A percentile compares a stretch with the other conserved stretches of the same genome.
Conservation (phyloP, 2,888 invertebrate species). For the Drosophila antonietae region DNA sequence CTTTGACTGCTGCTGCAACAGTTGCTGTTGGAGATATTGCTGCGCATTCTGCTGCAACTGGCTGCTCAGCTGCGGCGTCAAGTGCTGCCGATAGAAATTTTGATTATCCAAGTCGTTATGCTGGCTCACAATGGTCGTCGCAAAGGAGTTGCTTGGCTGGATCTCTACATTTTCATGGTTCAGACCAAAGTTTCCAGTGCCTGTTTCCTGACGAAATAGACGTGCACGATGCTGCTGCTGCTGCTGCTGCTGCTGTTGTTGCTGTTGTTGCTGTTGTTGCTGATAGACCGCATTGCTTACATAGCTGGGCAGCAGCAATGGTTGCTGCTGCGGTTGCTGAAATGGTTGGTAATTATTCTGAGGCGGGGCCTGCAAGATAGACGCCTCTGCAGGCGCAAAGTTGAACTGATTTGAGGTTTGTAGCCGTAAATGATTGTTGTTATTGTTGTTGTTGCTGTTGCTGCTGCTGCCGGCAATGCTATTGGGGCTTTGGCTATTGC, state of each 20-base stretch:
- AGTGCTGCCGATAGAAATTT: slow-evolving; percentile 82
- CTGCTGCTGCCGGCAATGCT: slow-evolving; percentile 48
- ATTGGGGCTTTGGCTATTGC: slow-evolving; percentile 51
- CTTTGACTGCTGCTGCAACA: slow-evolving; percentile 57
- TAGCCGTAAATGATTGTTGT: slow-evolving; percentile 72
- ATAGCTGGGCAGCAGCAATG: slow-evolving; percentile 71
- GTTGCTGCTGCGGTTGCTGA: slow-evolving; percentile 74
- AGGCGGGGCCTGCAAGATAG: slow-evolving; percentile 74
- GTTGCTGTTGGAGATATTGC: slow-evolving; percentile 71
- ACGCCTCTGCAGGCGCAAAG: slow-evolving; percentile 78
- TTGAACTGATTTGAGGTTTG: slow-evolving; percentile 82
- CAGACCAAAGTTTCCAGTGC: slow-evolving; percentile 88
- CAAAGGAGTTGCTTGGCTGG: slow-evolving; percentile 74
- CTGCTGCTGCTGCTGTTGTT: slow-evolving; percentile 56
- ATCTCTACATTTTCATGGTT: slow-evolving; percentile 83
- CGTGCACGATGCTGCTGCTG: slow-evolving; percentile 83
- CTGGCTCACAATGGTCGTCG: slow-evolving; percentile 64
- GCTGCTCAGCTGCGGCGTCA: slow-evolving; percentile 79
- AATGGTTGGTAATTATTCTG: slow-evolving; percentile 77
- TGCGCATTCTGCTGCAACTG: slow-evolving; percentile 84
- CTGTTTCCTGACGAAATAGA: slow-evolving; percentile 86
- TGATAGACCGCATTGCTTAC: slow-evolving; percentile 75
- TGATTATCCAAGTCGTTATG: slow-evolving; percentile 79
- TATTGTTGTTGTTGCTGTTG: slow-evolving; percentile 23
- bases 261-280: slow-evolving; percentile 58